Conservation (phyloP, 2,113 vertebrate genomes). For the Morone saxatilis region DNA sequence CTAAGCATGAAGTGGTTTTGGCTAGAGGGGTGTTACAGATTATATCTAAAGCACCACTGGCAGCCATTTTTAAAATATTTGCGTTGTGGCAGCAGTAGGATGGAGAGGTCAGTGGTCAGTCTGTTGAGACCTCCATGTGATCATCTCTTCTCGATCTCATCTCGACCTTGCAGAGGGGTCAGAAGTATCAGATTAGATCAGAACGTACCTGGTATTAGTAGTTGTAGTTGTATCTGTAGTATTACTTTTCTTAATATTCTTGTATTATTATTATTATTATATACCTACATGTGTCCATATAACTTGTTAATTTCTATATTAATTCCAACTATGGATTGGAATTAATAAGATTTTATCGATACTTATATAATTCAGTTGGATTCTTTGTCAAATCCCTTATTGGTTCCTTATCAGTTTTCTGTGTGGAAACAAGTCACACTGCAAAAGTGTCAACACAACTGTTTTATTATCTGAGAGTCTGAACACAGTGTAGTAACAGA, state of each 20-base stretch:
- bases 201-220: neutral
- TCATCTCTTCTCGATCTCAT: neutral
- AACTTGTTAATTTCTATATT: neutral
- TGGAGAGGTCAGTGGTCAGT: neutral
- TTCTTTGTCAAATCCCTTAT: too few species aligned
- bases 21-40: neutral
- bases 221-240: neutral
- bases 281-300: neutral
- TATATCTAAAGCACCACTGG: neutral
- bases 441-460: too few species aligned
- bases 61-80: neutral
- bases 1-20: neutral
- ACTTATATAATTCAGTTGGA: too few species aligned
- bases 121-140: neutral
- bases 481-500: too few species aligned
- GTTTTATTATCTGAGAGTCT: too few species aligned
- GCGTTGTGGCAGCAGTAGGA: neutral
- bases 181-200: neutral
- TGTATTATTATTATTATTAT: neutral
- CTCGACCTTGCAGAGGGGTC: too few species aligned
- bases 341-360: too few species aligned
- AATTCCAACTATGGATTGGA: too few species aligned
- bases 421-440: too few species aligned
- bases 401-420: too few species aligned
- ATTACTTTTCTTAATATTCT: neutral